Evolutionary conservation across 2,797 vertebrate genomes (phyloP), one percentile per base, ranked within the genome.

Genomic region (Mareca strepera): DNA sequence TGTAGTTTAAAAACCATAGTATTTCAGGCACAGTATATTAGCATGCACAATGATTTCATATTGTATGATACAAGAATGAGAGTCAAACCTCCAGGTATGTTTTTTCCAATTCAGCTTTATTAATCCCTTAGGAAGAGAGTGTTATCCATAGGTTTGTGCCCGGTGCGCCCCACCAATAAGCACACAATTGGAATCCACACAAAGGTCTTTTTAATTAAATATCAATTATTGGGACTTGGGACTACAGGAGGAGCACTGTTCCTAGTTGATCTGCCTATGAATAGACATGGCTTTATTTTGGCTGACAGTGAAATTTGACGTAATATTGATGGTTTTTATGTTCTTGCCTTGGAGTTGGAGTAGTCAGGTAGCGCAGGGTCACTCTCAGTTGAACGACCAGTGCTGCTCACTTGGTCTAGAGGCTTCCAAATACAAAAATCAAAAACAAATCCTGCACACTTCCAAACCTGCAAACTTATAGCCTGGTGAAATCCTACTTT

Each of bases 61-160:
- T 18, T 43, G 66, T 82, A 14, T 39, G 29, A 58, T 80, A 31
- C 5, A 35, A 46, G 21, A 70, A 76, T 50, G 73, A 33, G 39
- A 64, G 43, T 80, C 31, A 72, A 77, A 81, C 21, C 8, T 83
- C 10, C 43, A 28, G 0, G 0, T 56, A n/a, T 3, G 0, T 21
- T 85, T 53, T 74, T 88, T 16, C 63, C 55, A 9, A 35, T 82
- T 95, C 72, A 37, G n/a, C n/a, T 85, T 44, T 63, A 15, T 93
- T 87, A 37, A 67, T 31, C 4, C 7, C 73, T 31, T 31, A 63
- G 56, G 35, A 92, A 87, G n/a, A 28, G 29, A 48, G 46, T 12
- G 21, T 48, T 48, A 48, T 12, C 22, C 21, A 11, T 48, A 48
- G 22, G 11, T 48, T 23, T 48, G 21, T 48, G 22, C 46, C 46